A percentile compares a stretch with the other conserved stretches of the same genome.
phyloP scores from a whole-genome alignment of 2,797 vertebrate species.

The Falco novaeseelandiae region DNA sequence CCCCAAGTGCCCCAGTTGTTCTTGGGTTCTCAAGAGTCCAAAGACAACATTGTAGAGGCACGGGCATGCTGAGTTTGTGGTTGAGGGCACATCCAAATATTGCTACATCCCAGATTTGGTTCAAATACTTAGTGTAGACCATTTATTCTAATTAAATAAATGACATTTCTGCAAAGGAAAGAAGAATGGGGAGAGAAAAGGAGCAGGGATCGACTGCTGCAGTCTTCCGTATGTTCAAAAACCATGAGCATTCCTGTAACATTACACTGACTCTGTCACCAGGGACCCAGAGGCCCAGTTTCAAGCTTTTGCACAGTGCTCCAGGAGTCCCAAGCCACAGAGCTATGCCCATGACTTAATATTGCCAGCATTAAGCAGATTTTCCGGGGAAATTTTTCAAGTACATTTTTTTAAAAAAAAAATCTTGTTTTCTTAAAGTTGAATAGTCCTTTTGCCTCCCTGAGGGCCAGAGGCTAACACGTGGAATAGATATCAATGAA shows the following conservation, averaged over 20 bases:
- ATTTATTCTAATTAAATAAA: constrained; percentile 66
- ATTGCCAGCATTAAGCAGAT: constrained; percentile 54
- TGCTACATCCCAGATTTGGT: constrained; percentile 65
- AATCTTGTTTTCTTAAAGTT: constrained; percentile 49
- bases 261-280: constrained; percentile 55
- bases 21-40: constrained; percentile 51
- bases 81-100: constrained; percentile 63
- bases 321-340: constrained; percentile 56
- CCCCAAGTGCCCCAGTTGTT: constrained; percentile 50
- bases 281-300: constrained; percentile 48
- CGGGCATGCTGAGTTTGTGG: constrained; percentile 63
- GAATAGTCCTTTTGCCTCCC: constrained; percentile 2
- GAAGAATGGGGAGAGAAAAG: constrained; percentile 64
- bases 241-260: constrained; percentile 62
- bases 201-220: constrained; percentile 35
- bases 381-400: constrained; percentile 42
- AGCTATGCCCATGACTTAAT: constrained; percentile 45
- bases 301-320: constrained; percentile 48
- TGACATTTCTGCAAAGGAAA: constrained; percentile 64
- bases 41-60: constrained; percentile 60
- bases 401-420: neutral
- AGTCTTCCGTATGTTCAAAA: constrained; percentile 55
- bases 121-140: constrained; percentile 52
- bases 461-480: constrained; percentile 13
- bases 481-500: constrained; percentile 55